Evolutionary conservation across 2,113 vertebrate genomes (phyloP), one percentile per base, ranked within the genome.

Genomic region (Nanorana parkeri): DNA sequence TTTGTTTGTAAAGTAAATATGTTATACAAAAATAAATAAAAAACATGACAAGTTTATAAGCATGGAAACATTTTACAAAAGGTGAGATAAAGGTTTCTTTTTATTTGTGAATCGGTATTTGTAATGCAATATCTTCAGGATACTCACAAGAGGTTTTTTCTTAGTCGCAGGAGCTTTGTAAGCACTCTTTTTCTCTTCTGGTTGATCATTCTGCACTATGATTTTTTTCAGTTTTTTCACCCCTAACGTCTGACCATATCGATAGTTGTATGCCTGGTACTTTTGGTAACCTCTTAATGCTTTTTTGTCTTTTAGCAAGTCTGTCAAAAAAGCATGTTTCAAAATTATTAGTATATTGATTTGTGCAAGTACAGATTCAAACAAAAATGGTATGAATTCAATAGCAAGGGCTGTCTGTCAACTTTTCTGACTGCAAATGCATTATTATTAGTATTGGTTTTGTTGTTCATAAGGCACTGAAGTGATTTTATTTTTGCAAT

Each of bases 191-290:
- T 68, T 17, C 47, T 74, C 83, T 77, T 84, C 87, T 23, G 79
- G 21, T 55, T 81, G 83, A 63, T 26, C 0, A 23, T 28, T 1
- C 58, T 88, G 78, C 64, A 85, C 84, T 41, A 86, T 61, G 66
- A 89, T 87, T 32, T 83, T 3, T 83, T 87, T 90, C 17, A 88
- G 78, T 71, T 81, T 58, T 20, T 84, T 72, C 0, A 80, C 73
- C 71, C 87, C 88, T 83, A 90, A 80, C 11, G 87, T 86, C n/a
- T 58, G 81, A 56, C 89, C 90, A 84, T 87, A 89, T 75, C 81
- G 84, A 36, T 75, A 61, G 1, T 87, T 86, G 86, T 85, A 88
- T 32, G 0, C 0, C 0, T 86, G 24, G 17, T 75, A 84, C 47
- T 83, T 88, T 85, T 88, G 88, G 19, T 79, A 3, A 0, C 0